Evolutionary conservation across 2,113 vertebrate species (phyloP), one percentile per base, ranked within the genome.

Genomic region (Etheostoma spectabile): DNA sequence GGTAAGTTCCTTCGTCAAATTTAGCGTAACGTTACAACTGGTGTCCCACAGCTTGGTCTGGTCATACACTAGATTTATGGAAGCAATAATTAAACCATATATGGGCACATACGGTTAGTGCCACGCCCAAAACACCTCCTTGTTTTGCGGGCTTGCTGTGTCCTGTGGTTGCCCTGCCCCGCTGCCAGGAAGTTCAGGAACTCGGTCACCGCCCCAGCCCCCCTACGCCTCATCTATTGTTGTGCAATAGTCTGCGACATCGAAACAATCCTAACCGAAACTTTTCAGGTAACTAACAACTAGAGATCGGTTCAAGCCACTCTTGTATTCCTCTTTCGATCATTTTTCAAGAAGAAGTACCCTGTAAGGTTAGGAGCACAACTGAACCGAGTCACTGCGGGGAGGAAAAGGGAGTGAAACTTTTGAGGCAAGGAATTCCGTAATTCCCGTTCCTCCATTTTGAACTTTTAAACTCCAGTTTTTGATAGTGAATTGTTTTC

Each of bases 371-470:
- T n/a, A 30, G 63, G 59, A 42, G 51, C n/a, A 6, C 30, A 55
- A 7, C 12, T 59, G 0, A 48, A 30, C 42, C 3, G 53, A 71
- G 60, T 61, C 77, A 15, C 66, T 3, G 72, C 80, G 61, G 49
- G 45, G 72, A 86, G 77, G 55, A 77, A 84, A 64, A 60, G 55
- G 81, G 79, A 84, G 82, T 74, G 84, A 93, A 94, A 92, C 82
- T 94, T 93, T 86, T 74, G 74, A 85, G 67, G 68, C 65, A 21
- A 84, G 88, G 80, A 92, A 87, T 91, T 91, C 85, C 87, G 68
- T 77, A 83, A 83, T 91, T 90, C 89, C 57, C 84, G 80, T 86
- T 93, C 94, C 95, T 93, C 94, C 95, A 95, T 95, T 95, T 95
- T 95, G 94, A 94, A 93, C 91, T 93, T 93, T 94, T 88, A 87